Percentiles rank a stretch among this genome's conserved stretches.
phyloP scores from a whole-genome alignment of 2,113 vertebrate genomes.

The Perca flavescens region DNA sequence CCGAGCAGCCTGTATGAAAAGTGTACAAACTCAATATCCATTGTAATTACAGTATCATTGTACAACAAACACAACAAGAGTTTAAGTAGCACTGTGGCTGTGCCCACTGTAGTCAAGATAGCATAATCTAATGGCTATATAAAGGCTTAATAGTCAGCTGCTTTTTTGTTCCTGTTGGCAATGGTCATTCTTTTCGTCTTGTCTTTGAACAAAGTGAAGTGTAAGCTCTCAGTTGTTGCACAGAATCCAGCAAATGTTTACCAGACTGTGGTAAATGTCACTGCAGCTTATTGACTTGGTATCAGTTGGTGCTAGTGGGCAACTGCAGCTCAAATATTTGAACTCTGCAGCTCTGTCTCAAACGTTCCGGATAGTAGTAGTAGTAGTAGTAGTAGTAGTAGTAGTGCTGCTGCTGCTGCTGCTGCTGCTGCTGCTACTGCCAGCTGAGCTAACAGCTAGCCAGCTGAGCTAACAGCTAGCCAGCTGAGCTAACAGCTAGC shows the following conservation, averaged over 20 bases:
- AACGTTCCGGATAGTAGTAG: not conserved
- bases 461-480: too few species aligned
- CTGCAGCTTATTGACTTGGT: conserved; percentile 11
- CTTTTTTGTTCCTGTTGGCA: not conserved
- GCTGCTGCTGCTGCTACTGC: not conserved
- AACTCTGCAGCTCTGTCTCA: conserved; percentile 22
- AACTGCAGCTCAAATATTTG: conserved; percentile 4
- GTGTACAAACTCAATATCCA: not conserved
- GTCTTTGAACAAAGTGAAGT: conserved; percentile 2
- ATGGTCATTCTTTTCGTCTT: not conserved
- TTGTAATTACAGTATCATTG: not conserved
- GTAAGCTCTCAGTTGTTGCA: conserved; percentile 10
- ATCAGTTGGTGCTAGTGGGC: not conserved
- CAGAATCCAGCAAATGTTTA: conserved; percentile 5
- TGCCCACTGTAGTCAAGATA: not conserved
- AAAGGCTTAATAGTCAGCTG: not conserved
- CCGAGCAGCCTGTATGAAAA: not conserved
- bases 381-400: too few species aligned
- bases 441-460: too few species aligned
- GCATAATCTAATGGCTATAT: not conserved
- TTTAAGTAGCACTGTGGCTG: not conserved
- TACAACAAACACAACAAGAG: not conserved
- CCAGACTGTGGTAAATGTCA: conserved; percentile 7
- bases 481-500: conserved; percentile 9
- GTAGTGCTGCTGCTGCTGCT: conserved; percentile 22